phyloP scores from a whole-genome alignment of 2,113 vertebrate genomes.

The Poeciliopsis turrubarensis region DNA sequence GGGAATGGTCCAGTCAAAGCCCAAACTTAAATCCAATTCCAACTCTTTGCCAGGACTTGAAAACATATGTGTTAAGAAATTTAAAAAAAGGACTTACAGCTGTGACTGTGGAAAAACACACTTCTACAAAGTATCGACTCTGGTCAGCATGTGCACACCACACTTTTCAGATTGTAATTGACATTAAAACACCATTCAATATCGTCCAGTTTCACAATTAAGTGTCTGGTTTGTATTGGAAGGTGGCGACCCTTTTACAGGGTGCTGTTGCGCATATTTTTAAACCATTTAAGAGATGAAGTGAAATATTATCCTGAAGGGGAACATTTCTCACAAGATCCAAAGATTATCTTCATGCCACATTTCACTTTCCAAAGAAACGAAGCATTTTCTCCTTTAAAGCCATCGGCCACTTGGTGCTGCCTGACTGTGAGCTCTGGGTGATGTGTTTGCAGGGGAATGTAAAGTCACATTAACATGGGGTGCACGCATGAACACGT shows the following conservation, averaged over 20 bases:
- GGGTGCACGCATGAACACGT: not conserved
- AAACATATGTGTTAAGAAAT: not conserved
- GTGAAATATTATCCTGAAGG: not conserved
- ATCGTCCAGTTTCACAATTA: not conserved
- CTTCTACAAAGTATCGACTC: too few species aligned
- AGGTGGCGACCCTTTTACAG: too few species aligned
- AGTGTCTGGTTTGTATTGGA: not conserved
- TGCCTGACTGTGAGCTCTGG: conserved; percentile 6
- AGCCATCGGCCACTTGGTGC: conserved; percentile 2
- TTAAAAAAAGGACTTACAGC: not conserved
- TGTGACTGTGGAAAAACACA: too few species aligned
- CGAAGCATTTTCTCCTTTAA: conserved; percentile 13
- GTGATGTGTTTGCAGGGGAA: not conserved
- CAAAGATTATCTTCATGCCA: not conserved
- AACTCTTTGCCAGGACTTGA: not conserved
- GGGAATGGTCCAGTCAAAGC: not conserved
- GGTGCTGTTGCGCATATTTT: not conserved
- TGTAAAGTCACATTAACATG: conserved; percentile 15
- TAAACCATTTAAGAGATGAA: not conserved
- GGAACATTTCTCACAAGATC: not conserved
- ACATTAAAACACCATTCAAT: too few species aligned
- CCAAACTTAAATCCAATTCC: not conserved
- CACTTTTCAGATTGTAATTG: too few species aligned
- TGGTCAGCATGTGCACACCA: too few species aligned
- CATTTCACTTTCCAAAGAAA: not conserved